phyloP scores from a whole-genome alignment of 2,888 invertebrate species.

The Stictocephala bisonia region DNA sequence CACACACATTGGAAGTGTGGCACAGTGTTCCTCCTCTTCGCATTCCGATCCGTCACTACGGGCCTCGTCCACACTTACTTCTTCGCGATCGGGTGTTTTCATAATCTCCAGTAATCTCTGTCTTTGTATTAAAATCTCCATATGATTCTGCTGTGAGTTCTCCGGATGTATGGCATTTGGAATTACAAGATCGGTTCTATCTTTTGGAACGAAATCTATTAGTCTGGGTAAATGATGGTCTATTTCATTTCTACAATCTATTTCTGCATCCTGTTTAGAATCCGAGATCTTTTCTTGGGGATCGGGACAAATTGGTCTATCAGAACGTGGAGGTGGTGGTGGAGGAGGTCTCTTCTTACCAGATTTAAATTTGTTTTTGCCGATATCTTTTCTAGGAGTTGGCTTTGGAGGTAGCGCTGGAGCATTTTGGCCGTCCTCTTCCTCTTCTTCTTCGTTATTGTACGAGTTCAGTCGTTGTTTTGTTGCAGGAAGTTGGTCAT shows the following conservation, averaged over 20 bases:
- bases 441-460: not conserved
- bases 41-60: slow-evolving; percentile 64
- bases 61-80: slow-evolving; percentile 61
- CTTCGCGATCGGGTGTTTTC: slow-evolving; percentile 51
- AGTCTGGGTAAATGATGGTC: slow-evolving; percentile 70
- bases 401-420: slow-evolving; percentile 64
- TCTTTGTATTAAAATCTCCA: slow-evolving; percentile 46
- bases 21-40: slow-evolving; percentile 58
- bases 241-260: slow-evolving; percentile 1
- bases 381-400: slow-evolving; percentile 63
- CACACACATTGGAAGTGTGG: slow-evolving; percentile 21
- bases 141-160: slow-evolving; percentile 46
- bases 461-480: not conserved
- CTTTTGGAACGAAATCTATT: slow-evolving; percentile 78
- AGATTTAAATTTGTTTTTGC: slow-evolving; percentile 54
- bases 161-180: slow-evolving; percentile 54
- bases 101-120: slow-evolving; percentile 45
- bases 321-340: slow-evolving; percentile 62
- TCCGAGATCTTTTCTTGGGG: slow-evolving; percentile 26
- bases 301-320: slow-evolving; percentile 46
- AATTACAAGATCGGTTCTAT: slow-evolving; percentile 54
- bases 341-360: slow-evolving; percentile 64
- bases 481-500: not conserved
- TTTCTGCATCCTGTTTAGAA: slow-evolving; percentile 33
- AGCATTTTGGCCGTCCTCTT: slow-evolving; percentile 53